A percentile compares a stretch with the other conserved stretches of the same genome.
These are phyloP conservation scores for Eremobia ochroleuca DNA, from an alignment of 2,888 invertebrate species.

Conservation along the genomic window DNA sequence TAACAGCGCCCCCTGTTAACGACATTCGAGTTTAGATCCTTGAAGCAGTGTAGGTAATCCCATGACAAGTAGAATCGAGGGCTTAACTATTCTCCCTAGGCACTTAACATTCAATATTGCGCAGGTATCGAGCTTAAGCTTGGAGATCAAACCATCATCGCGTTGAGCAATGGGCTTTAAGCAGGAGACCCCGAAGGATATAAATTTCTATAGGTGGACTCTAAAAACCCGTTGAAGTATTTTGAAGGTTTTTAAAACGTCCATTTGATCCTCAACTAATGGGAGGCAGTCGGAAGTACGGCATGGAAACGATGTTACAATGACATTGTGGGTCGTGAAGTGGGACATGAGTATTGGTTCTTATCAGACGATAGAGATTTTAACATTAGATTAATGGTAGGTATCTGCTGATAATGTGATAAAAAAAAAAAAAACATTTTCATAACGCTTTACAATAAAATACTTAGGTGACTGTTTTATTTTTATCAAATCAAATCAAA, in stretches of 20 bases:
- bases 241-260: slow-evolving; percentile 31
- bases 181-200: not conserved
- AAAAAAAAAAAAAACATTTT: not conserved
- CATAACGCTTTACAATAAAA: not conserved
- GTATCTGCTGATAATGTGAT: not conserved
- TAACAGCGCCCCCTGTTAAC: not conserved
- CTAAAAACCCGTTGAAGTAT: slow-evolving; percentile 26
- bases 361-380: not conserved
- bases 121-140: slow-evolving; percentile 1
- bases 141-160: slow-evolving; percentile 10
- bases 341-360: not conserved
- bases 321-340: slow-evolving; percentile 16
- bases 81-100: not conserved
- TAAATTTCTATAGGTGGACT: not conserved
- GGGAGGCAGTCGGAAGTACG: slow-evolving; percentile 43
- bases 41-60: not conserved
- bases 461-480: not conserved
- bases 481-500: too few species aligned
- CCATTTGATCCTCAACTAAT: slow-evolving; percentile 51
- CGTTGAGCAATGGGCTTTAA: not conserved
- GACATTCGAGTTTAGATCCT: not conserved
- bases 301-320: slow-evolving; percentile 49
- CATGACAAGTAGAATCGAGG: not conserved
- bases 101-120: not conserved
- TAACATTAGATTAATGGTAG: not conserved